Evolutionary conservation across 2,797 vertebrate species (phyloP), one percentile per base, ranked within the genome.

Genomic region (Gephyroberyx darwinii): DNA sequence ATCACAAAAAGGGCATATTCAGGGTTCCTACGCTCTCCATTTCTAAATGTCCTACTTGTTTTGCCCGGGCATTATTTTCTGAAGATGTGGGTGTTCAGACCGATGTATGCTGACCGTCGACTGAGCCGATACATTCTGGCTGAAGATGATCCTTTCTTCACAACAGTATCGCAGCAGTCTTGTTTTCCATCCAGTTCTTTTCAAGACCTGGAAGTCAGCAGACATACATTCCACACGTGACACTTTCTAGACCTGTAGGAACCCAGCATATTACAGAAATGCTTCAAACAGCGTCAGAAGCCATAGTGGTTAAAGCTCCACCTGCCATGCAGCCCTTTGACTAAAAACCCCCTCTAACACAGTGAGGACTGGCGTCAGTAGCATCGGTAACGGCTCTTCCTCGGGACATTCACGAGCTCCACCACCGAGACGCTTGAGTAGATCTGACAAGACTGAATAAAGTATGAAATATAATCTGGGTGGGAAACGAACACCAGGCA

Each of bases 321-420:
- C 66, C 56, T 4, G 48, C 31, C 59, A 64, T 52, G 26, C 54
- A 35, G 57, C 76, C 41, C 54, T 37, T 57, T 41, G 13, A 68
- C 19, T 37, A 30, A 48, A 47, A n/a, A 41, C 22, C 14, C 56
- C 22, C 26, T 20, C 52, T 10, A 30, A 74, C 33, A 7, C n/a
- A 13, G 57, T 14, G 12, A 26, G 7, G 20, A 51, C 39, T 47
- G 26, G 61, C 58, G 19, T 87, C 90, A 90, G 88, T 87, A 88
- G 86, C 82, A 86, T 83, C 54, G 47, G 50, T 30, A 68, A 68
- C 54, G 65, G 55, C 41, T 71, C 45, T 13, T 35, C 39, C 54
- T 58, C 6, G 37, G 13, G 17, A 80, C 67, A 63, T 78, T 80
- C 57, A 59, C 35, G 8, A 63, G 70, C 75, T 65, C 78, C 50